These are phyloP conservation scores for Ceratoteleas bidentatus DNA, from an alignment of 1,140 invertebrate genomes.

Conservation along the genomic window DNA sequence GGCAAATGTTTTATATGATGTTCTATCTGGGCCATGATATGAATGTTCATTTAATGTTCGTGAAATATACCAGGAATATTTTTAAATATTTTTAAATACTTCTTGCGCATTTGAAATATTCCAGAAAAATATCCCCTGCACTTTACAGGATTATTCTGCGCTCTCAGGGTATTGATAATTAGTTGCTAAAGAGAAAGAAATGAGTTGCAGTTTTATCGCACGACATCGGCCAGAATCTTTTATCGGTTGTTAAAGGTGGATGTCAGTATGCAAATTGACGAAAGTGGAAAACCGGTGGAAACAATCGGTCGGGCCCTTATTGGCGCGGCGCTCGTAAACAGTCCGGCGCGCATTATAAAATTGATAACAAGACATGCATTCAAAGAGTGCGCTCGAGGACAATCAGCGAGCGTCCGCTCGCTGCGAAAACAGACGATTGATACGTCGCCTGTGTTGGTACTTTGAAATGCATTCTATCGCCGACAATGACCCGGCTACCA, in stretches of 20 bases:
- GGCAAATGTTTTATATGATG: too few species aligned
- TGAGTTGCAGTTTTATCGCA: background rate
- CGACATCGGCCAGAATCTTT: background rate
- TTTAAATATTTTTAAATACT: too few species aligned
- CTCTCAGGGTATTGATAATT: too few species aligned
- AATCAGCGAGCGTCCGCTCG: constrained; percentile 50
- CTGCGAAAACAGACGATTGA: constrained; percentile 60
- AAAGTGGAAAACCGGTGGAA: constrained; percentile 20
- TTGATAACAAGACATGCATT: constrained; percentile 57
- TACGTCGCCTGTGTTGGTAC: constrained; percentile 56
- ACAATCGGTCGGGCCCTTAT: constrained; percentile 21
- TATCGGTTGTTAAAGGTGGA: constrained; percentile 1
- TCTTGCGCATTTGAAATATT: too few species aligned
- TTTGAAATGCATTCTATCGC: constrained; percentile 64
- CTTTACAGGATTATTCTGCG: too few species aligned
- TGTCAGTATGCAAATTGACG: constrained; percentile 22
- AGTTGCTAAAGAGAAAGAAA: too few species aligned
- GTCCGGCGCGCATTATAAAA: constrained; percentile 46
- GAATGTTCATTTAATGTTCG: too few species aligned
- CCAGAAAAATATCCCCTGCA: too few species aligned
- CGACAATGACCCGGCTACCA: constrained; percentile 69
- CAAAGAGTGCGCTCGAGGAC: constrained; percentile 51
- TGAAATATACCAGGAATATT: too few species aligned
- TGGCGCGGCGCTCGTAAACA: constrained; percentile 20
- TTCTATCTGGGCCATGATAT: too few species aligned